Evolutionary conservation across 2,888 invertebrate genomes (phyloP).

Genomic region (Drosophila parthenogenetica): DNA sequence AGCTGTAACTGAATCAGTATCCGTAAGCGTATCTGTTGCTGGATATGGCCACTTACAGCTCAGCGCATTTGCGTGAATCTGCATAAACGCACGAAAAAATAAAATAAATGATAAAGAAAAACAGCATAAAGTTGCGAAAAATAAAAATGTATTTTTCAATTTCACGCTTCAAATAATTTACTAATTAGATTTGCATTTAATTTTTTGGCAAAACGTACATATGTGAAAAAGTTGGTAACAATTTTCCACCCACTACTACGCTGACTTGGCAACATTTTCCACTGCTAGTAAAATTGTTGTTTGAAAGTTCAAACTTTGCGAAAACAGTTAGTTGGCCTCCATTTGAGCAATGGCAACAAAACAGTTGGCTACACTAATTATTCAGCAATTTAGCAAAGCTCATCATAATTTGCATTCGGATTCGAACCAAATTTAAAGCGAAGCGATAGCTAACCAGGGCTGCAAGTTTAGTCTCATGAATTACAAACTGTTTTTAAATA

Average conservation of each 20-base stretch:
- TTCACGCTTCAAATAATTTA: conserved; percentile 83
- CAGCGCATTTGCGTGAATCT: conserved; percentile 68
- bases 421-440: conserved; percentile 68
- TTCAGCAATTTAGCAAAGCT: conserved; percentile 81
- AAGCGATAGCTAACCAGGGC: conserved; percentile 47
- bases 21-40: not conserved
- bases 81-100: conserved; percentile 53
- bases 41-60: conserved; percentile 63
- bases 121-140: conserved; percentile 9
- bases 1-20: conserved; percentile 11
- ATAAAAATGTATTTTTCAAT: conserved; percentile 79
- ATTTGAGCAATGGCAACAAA: conserved; percentile 15
- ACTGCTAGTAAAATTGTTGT: conserved; percentile 39
- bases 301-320: conserved; percentile 50
- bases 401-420: conserved; percentile 83
- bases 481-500: too few species aligned
- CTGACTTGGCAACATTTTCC: conserved; percentile 67
- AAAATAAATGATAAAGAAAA: conserved; percentile 17
- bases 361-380: conserved; percentile 55
- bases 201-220: conserved; percentile 66
- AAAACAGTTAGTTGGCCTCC: conserved; percentile 50
- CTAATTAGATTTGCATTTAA: conserved; percentile 84
- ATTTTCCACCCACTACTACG: conserved; percentile 30
- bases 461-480: not conserved
- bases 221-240: conserved; percentile 39